These are phyloP conservation scores for Mystacides longicornis DNA, from an alignment of 2,888 invertebrate genomes.

Conservation along the genomic window DNA sequence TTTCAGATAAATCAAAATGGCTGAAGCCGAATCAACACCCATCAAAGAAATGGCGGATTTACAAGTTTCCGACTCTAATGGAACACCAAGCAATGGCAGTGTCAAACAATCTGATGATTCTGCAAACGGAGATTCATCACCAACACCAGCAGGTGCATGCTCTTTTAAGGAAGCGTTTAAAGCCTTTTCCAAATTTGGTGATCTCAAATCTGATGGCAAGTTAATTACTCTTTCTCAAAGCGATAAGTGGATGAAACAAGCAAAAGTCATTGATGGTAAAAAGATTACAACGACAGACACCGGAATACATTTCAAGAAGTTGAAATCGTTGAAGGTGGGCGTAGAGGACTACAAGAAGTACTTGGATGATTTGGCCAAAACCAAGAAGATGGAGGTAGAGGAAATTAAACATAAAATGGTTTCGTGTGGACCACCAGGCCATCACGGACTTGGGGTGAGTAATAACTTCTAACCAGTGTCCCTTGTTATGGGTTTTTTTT, in stretches of 20 bases:
- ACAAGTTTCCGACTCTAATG: slow-evolving; percentile 19
- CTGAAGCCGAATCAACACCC: slow-evolving; percentile 21
- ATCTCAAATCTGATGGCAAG: slow-evolving; percentile 78
- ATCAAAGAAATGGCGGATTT: slow-evolving; percentile 21
- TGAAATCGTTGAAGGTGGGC: slow-evolving; percentile 72
- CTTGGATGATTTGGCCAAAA: slow-evolving; percentile 77
- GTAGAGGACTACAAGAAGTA: slow-evolving; percentile 77
- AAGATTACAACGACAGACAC: slow-evolving; percentile 86
- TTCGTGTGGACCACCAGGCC: slow-evolving; percentile 72
- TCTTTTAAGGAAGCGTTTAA: slow-evolving; percentile 57
- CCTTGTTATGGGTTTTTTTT: too few relatives aligned
- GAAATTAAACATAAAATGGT: slow-evolving; percentile 77
- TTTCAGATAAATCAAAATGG: slow-evolving; percentile 14
- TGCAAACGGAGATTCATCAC: slow-evolving; percentile 18
- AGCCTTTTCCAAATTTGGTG: slow-evolving; percentile 81
- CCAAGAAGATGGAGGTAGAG: slow-evolving; percentile 69
- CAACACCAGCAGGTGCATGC: slow-evolving; percentile 18
- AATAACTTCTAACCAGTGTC: too few relatives aligned
- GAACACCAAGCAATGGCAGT: slow-evolving; percentile 8
- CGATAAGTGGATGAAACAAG: slow-evolving; percentile 93
- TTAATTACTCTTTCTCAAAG: slow-evolving; percentile 81
- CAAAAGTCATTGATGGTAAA: slow-evolving; percentile 73
- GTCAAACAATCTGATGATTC: slow-evolving; percentile 13
- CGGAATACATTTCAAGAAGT: slow-evolving; percentile 82
- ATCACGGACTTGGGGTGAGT: slow-evolving; percentile 39